These are phyloP conservation scores for Meganola albula DNA, from an alignment of 2,888 invertebrate species.

Conservation along the genomic window DNA sequence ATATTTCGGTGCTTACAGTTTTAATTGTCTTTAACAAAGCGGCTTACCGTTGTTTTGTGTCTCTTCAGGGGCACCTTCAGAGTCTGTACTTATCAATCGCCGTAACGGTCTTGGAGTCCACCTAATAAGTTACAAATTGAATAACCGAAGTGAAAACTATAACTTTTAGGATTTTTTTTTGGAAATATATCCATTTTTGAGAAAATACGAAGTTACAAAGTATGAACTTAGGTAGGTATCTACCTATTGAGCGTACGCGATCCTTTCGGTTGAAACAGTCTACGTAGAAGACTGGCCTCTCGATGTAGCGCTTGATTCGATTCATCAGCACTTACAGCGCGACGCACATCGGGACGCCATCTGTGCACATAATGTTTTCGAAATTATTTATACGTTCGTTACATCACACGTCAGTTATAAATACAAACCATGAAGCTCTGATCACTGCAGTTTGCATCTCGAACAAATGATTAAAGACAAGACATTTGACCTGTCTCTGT, in stretches of 20 bases:
- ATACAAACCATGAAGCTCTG: too few species aligned
- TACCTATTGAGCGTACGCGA: constrained; percentile 53
- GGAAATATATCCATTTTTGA: background rate
- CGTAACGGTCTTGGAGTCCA: constrained; percentile 62
- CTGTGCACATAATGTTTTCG: constrained; percentile 22
- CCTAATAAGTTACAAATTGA: constrained; percentile 41
- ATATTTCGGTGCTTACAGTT: too few species aligned
- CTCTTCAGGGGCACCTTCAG: constrained; percentile 45
- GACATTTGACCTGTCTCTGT: too few species aligned
- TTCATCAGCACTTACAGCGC: constrained; percentile 62
- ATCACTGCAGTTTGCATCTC: too few species aligned
- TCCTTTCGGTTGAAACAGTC: constrained; percentile 43
- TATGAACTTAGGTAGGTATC: background rate
- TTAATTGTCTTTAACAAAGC: too few species aligned
- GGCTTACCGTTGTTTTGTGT: constrained; percentile 44
- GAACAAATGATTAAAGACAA: too few species aligned
- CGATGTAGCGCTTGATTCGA: constrained; percentile 47
- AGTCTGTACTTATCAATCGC: constrained; percentile 55
- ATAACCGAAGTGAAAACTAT: too few species aligned
- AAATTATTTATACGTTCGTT: too few species aligned
- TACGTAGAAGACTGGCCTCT: constrained; percentile 50
- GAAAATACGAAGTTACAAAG: background rate
- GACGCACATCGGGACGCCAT: constrained; percentile 56
- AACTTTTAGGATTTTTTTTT: too few species aligned
- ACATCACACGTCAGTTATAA: too few species aligned